Conservation (phyloP, 2,888 invertebrate genomes). For the Eupithecia exiguata region DNA sequence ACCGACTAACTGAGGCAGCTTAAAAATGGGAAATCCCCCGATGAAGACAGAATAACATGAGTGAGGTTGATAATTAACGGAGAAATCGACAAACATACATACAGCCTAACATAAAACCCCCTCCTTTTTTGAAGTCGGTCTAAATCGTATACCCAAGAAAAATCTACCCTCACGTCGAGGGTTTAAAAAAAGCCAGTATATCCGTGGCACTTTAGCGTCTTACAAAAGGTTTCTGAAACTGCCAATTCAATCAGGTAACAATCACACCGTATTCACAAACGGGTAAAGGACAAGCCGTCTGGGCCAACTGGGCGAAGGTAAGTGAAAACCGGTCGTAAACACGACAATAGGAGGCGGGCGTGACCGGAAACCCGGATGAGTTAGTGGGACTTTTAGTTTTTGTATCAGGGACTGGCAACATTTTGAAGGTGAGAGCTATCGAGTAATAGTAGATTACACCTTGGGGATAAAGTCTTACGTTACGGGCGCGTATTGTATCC, state of each 20-base stretch:
- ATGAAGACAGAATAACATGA: no score
- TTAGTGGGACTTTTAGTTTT: slow-evolving; percentile 11
- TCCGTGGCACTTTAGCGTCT: background rate
- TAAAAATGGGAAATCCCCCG: no score
- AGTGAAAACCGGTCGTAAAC: slow-evolving; percentile 25
- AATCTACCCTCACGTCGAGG: background rate
- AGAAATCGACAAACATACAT: no score
- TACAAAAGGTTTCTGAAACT: background rate
- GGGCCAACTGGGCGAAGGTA: slow-evolving; percentile 10
- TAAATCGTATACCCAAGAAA: background rate
- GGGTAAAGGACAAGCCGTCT: background rate
- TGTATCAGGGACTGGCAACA: slow-evolving; percentile 2
- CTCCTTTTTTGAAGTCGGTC: background rate
- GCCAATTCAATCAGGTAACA: slow-evolving; percentile 4
- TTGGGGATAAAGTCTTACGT: no score
- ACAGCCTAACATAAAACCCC: no score
- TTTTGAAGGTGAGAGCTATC: background rate
- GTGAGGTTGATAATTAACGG: no score
- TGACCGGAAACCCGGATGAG: slow-evolving; percentile 13
- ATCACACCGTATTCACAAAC: slow-evolving; percentile 5
- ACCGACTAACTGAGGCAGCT: no score
- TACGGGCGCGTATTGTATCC: no score
- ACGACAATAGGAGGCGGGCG: slow-evolving; percentile 15
- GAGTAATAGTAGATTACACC: no score
- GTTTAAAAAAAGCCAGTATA: background rate